These are phyloP conservation scores for Malaclemys terrapin DNA, from an alignment of 2,113 vertebrate species.

Conservation along the genomic window DNA sequence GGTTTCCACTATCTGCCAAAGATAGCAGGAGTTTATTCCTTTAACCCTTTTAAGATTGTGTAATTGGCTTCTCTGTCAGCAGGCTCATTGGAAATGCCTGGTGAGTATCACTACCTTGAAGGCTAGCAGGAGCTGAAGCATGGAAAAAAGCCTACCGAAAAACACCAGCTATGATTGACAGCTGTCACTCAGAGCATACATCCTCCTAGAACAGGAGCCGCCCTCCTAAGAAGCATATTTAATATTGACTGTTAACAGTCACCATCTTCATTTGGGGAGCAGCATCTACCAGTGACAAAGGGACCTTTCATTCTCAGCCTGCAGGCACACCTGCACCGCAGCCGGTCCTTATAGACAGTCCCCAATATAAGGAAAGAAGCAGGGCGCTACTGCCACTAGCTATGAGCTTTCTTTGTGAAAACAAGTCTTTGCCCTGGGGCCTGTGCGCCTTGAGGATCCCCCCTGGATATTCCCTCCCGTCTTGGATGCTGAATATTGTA, in stretches of 20 bases:
- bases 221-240: not conserved
- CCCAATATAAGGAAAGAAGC: not conserved
- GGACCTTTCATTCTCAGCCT: not conserved
- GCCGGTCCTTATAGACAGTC: not conserved
- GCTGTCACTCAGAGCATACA: not conserved
- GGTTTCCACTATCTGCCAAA: not conserved
- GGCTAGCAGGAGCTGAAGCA: not conserved
- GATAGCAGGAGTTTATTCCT: not conserved
- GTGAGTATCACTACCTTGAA: not conserved
- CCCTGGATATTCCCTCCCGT: not conserved
- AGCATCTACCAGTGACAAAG: not conserved
- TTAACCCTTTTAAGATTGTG: not conserved
- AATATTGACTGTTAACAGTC: not conserved
- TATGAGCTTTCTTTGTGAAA: not conserved
- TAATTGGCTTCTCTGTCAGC: not conserved
- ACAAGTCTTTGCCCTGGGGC: not conserved
- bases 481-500: not conserved
- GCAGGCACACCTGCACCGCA: not conserved
- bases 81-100: not conserved
- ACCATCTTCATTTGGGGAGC: not conserved
- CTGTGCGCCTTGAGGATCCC: too few relatives aligned
- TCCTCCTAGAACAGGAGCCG: not conserved
- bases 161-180: not conserved
- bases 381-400: not conserved
- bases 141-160: not conserved